Evolutionary conservation across 2,888 invertebrate species (phyloP).

Genomic region (Lasioglossum malachurum): DNA sequence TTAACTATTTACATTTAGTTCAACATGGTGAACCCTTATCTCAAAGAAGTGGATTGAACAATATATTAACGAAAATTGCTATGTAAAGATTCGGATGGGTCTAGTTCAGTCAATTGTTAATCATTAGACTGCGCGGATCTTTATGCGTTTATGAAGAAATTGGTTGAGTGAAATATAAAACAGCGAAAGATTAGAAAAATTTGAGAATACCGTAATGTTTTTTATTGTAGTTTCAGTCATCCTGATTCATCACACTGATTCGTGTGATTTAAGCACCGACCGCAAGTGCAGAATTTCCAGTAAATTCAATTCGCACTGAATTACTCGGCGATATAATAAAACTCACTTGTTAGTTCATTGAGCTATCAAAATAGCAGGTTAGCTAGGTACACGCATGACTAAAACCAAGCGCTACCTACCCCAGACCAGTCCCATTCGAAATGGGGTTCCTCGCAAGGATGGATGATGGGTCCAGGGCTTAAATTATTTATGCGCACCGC

Average conservation of each 20-base stretch:
- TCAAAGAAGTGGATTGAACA: too few species aligned
- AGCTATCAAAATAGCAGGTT: constrained; percentile 50
- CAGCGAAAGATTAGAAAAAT: too few species aligned
- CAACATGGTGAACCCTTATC: too few species aligned
- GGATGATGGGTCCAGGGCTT: constrained; percentile 72
- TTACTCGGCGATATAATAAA: background rate
- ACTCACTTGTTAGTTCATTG: constrained; percentile 14
- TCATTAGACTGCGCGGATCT: background rate
- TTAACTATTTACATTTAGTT: background rate
- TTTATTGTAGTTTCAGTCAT: too few species aligned
- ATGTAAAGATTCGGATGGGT: too few species aligned
- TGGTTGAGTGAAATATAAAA: too few species aligned
- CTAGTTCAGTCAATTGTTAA: too few species aligned
- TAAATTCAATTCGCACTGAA: background rate
- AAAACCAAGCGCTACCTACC: constrained; percentile 57
- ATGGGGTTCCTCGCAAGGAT: constrained; percentile 71
- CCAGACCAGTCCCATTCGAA: constrained; percentile 63
- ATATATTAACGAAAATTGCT: too few species aligned
- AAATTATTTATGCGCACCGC: constrained; percentile 81
- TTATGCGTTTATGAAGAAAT: too few species aligned
- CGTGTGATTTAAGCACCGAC: background rate
- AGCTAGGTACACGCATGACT: constrained; percentile 27
- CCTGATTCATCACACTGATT: background rate
- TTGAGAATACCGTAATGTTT: too few species aligned
- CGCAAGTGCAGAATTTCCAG: background rate